Base-by-base conservation (phyloP, 2,797 vertebrate species). In the Acanthiza pusilla region DNA sequence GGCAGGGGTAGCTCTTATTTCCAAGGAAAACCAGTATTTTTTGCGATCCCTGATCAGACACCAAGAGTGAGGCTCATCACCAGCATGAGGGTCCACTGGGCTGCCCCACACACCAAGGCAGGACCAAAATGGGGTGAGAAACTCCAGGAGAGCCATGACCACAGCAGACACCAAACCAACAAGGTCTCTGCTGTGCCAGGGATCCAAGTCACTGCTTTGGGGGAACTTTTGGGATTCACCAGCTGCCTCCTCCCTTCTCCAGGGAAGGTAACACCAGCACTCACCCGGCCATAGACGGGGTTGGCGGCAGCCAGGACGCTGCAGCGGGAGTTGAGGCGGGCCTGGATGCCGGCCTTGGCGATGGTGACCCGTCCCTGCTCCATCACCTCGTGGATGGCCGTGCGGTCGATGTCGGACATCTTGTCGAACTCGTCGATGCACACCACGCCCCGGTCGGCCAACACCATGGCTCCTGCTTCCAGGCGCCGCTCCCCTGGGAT, bases 341-440 rank as follows among this genome's bases (percentile, higher is more conserved):
- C 99, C 6, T 99, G 99, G 97, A 99, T 99, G 73, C 99, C 99
- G 0, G 99, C 99, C 96, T 99, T 99, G 92, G 99, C 98, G 3
- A 99, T 99, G 91, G 99, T 99, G 96, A 99, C 99, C 0, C 99
- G 98, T 3, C 99, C 99, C 97, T 99, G 99, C 96, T 99, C 99
- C 99, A 99, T 99, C 96, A 99, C 99, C 95, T 99, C 99, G 2
- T 99, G 99, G 97, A 99, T 99, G 91, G 99, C 99, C 0, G 99
- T 99, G 72, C 99, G 99, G 96, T 99, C 99, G 73, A 99, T 98
- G 96, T 99, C 99, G 0, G 99, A 99, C 99, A 99, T 99, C 97
- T 99, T 99, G 96, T 99, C 99, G 0, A 99, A 99, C 95, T 99
- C 99, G 6, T 99, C 99, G 1, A 99, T 99, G 97, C 99, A 99